These are phyloP conservation scores for Hyposoter didymator DNA, from an alignment of 2,888 invertebrate species.

Conservation along the genomic window DNA sequence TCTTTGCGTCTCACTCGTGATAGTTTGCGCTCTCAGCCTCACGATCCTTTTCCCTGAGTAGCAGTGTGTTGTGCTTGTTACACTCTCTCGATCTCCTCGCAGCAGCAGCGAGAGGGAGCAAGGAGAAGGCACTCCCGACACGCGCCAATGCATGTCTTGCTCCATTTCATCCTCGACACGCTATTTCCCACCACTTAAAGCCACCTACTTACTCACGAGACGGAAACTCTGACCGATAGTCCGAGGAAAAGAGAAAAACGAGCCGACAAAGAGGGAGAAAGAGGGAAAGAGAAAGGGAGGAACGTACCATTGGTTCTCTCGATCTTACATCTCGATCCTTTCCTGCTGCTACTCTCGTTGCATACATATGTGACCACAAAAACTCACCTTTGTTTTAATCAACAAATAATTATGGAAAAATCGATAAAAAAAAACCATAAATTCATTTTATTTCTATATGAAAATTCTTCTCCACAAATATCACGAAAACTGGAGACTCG, in stretches of 20 bases:
- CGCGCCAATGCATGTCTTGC: conserved; percentile 84
- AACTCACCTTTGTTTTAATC: background rate
- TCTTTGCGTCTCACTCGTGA: conserved; percentile 1
- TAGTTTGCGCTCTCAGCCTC: conserved; percentile 7
- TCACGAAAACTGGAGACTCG: no score
- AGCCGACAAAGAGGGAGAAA: conserved; percentile 17
- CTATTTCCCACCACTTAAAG: conserved; percentile 80
- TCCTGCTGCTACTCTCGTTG: background rate
- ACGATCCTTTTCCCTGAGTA: conserved; percentile 15
- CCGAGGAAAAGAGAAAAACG: background rate
- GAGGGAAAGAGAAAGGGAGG: conserved; percentile 5
- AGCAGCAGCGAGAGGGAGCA: conserved; percentile 43
- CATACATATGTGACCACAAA: background rate
- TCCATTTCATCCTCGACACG: conserved; percentile 82
- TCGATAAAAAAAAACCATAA: no score
- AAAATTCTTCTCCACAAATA: no score
- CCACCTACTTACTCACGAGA: conserved; percentile 82
- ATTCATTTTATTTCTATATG: no score
- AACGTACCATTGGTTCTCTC: background rate
- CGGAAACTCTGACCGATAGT: conserved; percentile 80
- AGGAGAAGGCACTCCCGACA: conserved; percentile 81
- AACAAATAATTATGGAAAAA: background rate
- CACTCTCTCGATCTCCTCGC: conserved; percentile 37
- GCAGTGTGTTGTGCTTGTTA: conserved; percentile 25
- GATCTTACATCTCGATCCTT: background rate